phyloP scores from a whole-genome alignment of 2,113 vertebrate species.

The Balaenoptera acutorostrata region DNA sequence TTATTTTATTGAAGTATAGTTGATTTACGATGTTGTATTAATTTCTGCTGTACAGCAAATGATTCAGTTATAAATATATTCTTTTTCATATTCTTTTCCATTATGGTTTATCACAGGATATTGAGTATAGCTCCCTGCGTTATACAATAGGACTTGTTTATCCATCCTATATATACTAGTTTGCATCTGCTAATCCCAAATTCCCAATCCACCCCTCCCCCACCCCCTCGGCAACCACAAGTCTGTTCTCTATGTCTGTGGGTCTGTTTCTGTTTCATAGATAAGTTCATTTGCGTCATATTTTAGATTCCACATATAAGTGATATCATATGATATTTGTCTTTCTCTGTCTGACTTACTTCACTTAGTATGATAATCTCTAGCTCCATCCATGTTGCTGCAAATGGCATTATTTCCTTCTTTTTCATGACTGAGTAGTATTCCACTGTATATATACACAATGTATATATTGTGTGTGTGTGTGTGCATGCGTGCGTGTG shows the following conservation, averaged over 20 bases:
- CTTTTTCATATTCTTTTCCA: neutral
- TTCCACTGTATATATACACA: neutral
- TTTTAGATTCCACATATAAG: neutral
- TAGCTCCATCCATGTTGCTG: neutral
- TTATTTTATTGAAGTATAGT: neutral
- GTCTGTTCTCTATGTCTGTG: neutral
- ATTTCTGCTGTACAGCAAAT: neutral
- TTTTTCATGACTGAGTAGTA: neutral
- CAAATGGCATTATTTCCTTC: neutral
- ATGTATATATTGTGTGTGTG: no score
- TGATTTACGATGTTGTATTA: neutral
- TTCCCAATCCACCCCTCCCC: neutral
- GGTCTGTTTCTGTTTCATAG: neutral
- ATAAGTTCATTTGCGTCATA: neutral
- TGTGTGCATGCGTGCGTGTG: neutral
- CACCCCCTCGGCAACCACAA: neutral
- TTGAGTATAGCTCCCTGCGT: neutral
- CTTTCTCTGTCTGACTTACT: neutral
- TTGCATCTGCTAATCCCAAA: neutral
- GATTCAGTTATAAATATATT: neutral
- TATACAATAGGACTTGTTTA: neutral
- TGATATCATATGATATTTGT: neutral
- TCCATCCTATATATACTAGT: neutral
- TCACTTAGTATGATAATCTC: neutral
- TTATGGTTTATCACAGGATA: neutral